Conservation (phyloP, 2,113 vertebrate species). For the Sterna hirundo region DNA sequence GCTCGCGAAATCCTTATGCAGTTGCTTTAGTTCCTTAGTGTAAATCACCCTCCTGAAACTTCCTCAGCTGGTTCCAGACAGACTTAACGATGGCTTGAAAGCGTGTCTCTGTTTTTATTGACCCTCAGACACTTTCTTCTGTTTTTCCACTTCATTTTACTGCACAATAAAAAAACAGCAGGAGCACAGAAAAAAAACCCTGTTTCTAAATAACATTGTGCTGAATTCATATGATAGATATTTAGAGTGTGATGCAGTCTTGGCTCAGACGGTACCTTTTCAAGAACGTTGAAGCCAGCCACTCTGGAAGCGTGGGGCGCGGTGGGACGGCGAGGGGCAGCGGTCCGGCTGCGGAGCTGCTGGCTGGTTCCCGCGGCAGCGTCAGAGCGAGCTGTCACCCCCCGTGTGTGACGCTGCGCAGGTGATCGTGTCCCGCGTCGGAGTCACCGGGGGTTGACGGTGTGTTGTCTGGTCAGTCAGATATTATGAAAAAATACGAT, state of each 20-base stretch:
- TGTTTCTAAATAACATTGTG: not conserved
- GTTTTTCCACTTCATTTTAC: not conserved
- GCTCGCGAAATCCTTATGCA: not conserved
- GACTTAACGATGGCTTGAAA: not conserved
- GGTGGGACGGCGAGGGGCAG: not conserved
- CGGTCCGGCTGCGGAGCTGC: not conserved
- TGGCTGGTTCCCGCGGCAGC: slow-evolving; percentile 42
- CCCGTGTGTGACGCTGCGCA: not conserved
- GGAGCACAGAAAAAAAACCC: not conserved
- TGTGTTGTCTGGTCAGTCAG: not conserved
- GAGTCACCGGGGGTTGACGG: not conserved
- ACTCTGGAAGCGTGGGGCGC: not conserved
- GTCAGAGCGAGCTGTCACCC: not conserved
- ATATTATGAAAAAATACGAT: not conserved
- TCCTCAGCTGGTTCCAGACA: not conserved
- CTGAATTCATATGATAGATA: not conserved
- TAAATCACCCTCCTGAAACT: not conserved
- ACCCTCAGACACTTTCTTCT: not conserved
- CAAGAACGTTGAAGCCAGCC: not conserved
- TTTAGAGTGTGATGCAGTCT: not conserved
- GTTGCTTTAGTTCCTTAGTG: not conserved
- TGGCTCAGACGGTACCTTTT: not conserved
- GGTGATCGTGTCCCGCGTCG: not conserved
- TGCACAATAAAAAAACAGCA: not conserved
- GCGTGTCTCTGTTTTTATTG: not conserved